Evolutionary conservation across 2,888 invertebrate species (phyloP), one percentile per base, ranked within the genome.

Genomic region (Tricholauxania praeusta): DNA sequence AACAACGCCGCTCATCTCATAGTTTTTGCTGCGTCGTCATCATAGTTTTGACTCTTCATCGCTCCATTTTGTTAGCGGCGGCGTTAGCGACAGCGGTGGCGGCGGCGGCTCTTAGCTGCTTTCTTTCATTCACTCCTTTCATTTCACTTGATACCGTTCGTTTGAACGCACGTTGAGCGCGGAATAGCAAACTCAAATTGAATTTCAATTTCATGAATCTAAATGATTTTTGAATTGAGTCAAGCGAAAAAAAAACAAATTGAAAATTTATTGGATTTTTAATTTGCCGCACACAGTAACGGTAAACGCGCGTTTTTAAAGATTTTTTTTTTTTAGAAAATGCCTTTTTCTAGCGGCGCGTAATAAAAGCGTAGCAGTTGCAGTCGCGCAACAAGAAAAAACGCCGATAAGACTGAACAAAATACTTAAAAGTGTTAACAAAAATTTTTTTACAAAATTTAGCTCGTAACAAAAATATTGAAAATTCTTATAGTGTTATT

Each of bases 121-220:
- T 87, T 87, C 86, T 87, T 87, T 86, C 86, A 83, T 85, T 84
- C 85, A 86, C 87, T 87, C 87, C 87, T 87, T 87, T 87, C 86
- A 87, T 87, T 87, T 87, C 85, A 86, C 86, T 86, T 86, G 85
- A 84, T 86, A 85, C 84, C 86, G 86, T 87, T 87, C 86, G 85
- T 82, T 84, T 85, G 86, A 84, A 85, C 86, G 86, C 86, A 87
- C 87, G 86, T 85, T 85, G 82, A 82, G 83, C 85, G 86, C 86
- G 87, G 84, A 84, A 51, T 70, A 70, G 53, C 49, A 57, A 53
- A 63, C 48, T 39, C 62, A 47, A 62, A 62, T 49, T 51, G 32
- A 32, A 49, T 28, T 69, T 51, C 4, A 55, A 47, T 69, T 69
- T 60, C 60, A 59, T 59, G 15, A 63, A 47, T 53, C 47, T 14